A percentile compares a stretch with the other conserved stretches of the same genome.
Evolutionary conservation across 2,797 vertebrate species (phyloP).

Genomic region (Tachyglossus aculeatus): DNA sequence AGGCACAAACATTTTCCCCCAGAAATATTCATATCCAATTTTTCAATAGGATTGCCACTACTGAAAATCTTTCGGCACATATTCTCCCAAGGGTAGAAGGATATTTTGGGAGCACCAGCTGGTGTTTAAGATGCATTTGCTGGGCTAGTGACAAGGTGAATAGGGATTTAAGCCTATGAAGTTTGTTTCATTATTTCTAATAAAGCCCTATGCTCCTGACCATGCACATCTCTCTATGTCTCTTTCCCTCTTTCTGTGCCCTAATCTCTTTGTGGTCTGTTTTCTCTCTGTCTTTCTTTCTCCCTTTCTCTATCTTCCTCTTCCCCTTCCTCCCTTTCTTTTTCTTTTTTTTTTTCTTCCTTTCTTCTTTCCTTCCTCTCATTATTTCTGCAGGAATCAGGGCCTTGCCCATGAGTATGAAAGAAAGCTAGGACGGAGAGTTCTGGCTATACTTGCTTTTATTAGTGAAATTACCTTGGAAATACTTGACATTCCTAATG

Average conservation of each 20-base stretch:
- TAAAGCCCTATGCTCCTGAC: too few relatives aligned
- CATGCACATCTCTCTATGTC: not conserved
- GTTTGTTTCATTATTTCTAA: not conserved
- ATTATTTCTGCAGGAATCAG: not conserved
- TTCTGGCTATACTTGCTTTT: conserved; percentile 1
- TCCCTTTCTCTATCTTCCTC: not conserved
- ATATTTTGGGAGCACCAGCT: conserved; percentile 3
- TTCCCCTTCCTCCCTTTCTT: not conserved
- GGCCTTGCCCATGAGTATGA: not conserved
- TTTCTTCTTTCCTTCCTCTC: not conserved
- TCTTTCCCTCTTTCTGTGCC: not conserved
- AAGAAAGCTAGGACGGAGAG: not conserved
- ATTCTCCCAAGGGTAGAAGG: not conserved
- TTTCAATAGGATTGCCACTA: not conserved
- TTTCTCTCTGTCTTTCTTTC: not conserved
- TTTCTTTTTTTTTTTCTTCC: not conserved
- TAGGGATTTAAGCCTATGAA: not conserved
- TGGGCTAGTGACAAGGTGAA: not conserved
- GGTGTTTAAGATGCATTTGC: conserved; percentile 1
- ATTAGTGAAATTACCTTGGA: conserved; percentile 35
- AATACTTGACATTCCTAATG: conserved; percentile 28
- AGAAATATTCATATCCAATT: not conserved
- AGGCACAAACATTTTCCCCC: not conserved
- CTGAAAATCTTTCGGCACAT: not conserved
- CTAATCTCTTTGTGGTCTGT: not conserved